Evolutionary conservation across 1,140 invertebrate species (phyloP).

Genomic region (Metaphire vulgaris): DNA sequence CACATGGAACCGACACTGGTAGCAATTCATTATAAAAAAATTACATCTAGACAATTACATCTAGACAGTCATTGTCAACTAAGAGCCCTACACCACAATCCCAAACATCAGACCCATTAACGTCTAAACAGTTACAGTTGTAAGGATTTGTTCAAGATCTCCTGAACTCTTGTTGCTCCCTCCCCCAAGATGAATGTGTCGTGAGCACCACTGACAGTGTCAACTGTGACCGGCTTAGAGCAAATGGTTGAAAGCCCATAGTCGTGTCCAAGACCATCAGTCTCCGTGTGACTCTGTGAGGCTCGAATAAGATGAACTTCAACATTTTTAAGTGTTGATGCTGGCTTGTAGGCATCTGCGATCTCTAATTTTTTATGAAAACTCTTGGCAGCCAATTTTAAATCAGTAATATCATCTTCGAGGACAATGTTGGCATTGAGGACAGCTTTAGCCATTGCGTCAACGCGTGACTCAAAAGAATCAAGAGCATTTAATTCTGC

Average conservation of each 20-base stretch:
- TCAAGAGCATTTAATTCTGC: conserved; percentile 6
- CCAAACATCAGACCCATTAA: too few species aligned
- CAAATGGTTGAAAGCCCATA: conserved; percentile 71
- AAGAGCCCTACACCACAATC: too few species aligned
- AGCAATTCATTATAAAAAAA: too few species aligned
- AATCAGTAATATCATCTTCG: neutral
- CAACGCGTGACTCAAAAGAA: conserved; percentile 21
- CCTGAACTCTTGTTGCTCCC: neutral
- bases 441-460: neutral
- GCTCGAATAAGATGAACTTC: conserved; percentile 71
- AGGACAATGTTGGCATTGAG: conserved; percentile 14
- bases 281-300: conserved; percentile 60
- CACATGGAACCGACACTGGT: too few species aligned
- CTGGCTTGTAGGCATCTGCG: conserved; percentile 65
- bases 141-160: conserved; percentile 3
- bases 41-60: too few species aligned
- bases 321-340: conserved; percentile 58
- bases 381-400: conserved; percentile 50
- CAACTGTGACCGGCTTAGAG: conserved; percentile 26
- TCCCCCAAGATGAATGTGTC: conserved; percentile 20
- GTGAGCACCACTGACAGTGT: conserved; percentile 15
- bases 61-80: too few species aligned
- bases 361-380: conserved; percentile 71
- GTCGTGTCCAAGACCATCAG: conserved; percentile 64
- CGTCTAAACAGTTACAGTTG: too few species aligned